Base-by-base conservation (phyloP, 2,113 vertebrate genomes). In the Eclectus roratus region DNA sequence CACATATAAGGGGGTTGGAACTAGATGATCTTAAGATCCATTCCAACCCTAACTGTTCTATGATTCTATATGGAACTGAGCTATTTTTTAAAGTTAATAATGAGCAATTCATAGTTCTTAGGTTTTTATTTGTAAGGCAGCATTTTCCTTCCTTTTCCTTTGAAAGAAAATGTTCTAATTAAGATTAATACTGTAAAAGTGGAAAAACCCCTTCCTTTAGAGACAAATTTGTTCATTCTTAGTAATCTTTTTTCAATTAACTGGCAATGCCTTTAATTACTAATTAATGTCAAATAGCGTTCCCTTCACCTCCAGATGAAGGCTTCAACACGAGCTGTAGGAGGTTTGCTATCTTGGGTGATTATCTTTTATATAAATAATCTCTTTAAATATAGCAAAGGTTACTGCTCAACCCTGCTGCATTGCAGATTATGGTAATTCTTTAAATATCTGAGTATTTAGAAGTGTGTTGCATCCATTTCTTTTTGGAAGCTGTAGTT, bases 341-440 rank as follows among this genome's bases (percentile, higher is more conserved):
- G 29, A 74, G 19, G 7, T 4, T 61, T 52, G 31, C 23, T 72
- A 1, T 18, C 18, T 46, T 60, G 50, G 31, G 27, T 35, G 7
- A 1, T 37, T 41, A 27, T 5, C 10, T 74, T 55, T 55, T 20
- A 35, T 20, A n/a, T 4, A 68, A 76, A 50, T 15, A 49, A 24
- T 28, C 35, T 39, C 21, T 83, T 31, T 25, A 80, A 77, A 41
- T 56, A 52, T 16, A 50, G 10, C 24, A 41, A 3, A 4, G 11
- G 6, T 44, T 46, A 2, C n/a, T 65, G 24, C 21, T 55, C 25
- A 70, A 64, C 33, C 37, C 28, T 25, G 12, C 3, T 9, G 41
- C 1, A 1, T 14, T 58, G 14, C n/a, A 68, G 43, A 6, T 31
- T 16, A 11, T 31, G 7, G 3, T 7, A 5, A 1, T 29, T 17